A percentile compares a stretch with the other conserved stretches of the same genome.
Conservation (phyloP, 2,113 vertebrate genomes). For the Hylia prasina region DNA sequence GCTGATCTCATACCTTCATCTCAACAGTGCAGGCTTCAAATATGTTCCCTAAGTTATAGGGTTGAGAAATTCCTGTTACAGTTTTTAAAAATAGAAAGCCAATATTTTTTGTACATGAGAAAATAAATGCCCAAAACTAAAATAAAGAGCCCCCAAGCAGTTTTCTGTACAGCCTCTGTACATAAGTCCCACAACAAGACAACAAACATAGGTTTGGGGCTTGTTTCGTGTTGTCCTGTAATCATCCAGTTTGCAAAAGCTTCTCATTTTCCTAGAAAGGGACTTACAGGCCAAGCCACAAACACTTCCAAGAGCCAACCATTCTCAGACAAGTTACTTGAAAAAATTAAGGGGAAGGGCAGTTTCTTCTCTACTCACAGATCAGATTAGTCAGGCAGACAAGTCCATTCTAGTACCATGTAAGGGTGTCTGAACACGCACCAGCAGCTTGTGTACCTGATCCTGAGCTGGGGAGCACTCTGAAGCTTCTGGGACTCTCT, state of each 20-base stretch:
- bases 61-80: background rate
- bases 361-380: background rate
- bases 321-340: background rate
- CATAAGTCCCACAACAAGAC: background rate
- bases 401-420: constrained; percentile 36
- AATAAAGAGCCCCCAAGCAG: background rate
- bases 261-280: constrained; percentile 32
- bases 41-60: background rate
- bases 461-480: background rate
- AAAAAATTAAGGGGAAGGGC: background rate
- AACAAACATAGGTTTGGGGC: background rate
- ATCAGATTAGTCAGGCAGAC: constrained; percentile 27
- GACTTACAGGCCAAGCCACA: background rate
- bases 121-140: background rate
- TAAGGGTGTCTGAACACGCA: background rate
- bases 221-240: background rate
- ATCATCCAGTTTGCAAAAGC: background rate
- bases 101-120: background rate
- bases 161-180: background rate
- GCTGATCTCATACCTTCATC: background rate
- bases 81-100: background rate
- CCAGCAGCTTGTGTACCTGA: background rate
- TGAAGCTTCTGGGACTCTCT: background rate
- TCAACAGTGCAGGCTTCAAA: background rate
- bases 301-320: background rate